These are phyloP conservation scores for Amblyornis subalaris DNA, from an alignment of 2,113 vertebrate genomes.

Conservation along the genomic window DNA sequence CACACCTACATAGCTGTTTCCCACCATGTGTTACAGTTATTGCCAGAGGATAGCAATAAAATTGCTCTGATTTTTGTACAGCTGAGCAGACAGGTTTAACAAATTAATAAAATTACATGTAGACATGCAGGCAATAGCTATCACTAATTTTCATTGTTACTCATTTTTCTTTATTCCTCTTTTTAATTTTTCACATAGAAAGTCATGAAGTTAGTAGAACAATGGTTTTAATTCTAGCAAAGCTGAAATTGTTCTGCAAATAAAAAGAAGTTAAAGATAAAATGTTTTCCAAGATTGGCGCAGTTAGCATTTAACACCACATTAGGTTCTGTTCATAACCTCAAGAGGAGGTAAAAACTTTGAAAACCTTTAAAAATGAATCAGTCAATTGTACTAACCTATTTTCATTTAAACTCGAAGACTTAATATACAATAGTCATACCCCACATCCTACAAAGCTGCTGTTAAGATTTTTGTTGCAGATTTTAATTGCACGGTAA, in stretches of 20 bases:
- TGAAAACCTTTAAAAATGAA: slow-evolving; percentile 1
- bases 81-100: background rate
- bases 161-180: background rate
- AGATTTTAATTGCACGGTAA: slow-evolving; percentile 67
- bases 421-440: background rate
- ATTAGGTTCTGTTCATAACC: background rate
- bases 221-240: background rate
- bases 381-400: background rate
- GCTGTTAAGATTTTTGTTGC: slow-evolving; percentile 2
- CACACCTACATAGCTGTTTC: background rate
- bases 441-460: slow-evolving; percentile 12
- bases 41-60: background rate
- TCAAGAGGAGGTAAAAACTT: background rate
- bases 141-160: background rate
- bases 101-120: background rate
- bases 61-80: background rate
- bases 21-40: background rate
- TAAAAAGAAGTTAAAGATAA: background rate
- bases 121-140: background rate
- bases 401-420: background rate
- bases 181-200: background rate
- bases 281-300: background rate
- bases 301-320: background rate
- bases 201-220: background rate
- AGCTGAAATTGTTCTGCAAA: background rate